phyloP scores from a whole-genome alignment of 2,888 invertebrate species.

The Diogma glabrata region DNA sequence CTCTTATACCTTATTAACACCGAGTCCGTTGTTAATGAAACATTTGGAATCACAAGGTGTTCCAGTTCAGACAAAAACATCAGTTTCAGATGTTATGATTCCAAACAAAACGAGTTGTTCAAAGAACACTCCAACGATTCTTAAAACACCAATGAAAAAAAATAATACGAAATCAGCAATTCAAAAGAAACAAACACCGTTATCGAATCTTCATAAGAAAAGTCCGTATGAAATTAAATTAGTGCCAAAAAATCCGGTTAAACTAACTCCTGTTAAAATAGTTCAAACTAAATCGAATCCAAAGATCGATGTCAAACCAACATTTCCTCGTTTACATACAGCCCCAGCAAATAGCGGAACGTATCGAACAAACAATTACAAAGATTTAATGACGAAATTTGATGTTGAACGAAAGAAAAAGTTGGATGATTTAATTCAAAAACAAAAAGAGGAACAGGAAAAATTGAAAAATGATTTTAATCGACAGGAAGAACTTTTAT shows the following conservation, averaged over 20 bases:
- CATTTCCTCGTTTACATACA: too few species aligned
- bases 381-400: too few species aligned
- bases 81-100: conserved; percentile 7
- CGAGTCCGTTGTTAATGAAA: conserved; percentile 48
- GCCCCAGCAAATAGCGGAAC: too few species aligned
- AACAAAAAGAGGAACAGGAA: conserved; percentile 52
- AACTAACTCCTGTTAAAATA: background rate
- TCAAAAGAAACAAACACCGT: background rate
- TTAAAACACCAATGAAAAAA: background rate
- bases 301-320: background rate
- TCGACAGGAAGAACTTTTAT: conserved; percentile 48
- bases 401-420: too few species aligned
- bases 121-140: background rate
- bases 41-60: conserved; percentile 12
- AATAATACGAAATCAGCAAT: background rate
- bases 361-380: too few species aligned
- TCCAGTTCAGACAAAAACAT: too few species aligned
- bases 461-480: conserved; percentile 52
- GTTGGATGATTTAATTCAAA: too few species aligned
- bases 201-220: background rate
- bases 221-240: conserved; percentile 1
- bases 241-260: background rate
- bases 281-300: background rate
- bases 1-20: conserved; percentile 66
- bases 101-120: conserved; percentile 9